phyloP scores from a whole-genome alignment of 2,113 vertebrate genomes.

The Apteryx mantelli region DNA sequence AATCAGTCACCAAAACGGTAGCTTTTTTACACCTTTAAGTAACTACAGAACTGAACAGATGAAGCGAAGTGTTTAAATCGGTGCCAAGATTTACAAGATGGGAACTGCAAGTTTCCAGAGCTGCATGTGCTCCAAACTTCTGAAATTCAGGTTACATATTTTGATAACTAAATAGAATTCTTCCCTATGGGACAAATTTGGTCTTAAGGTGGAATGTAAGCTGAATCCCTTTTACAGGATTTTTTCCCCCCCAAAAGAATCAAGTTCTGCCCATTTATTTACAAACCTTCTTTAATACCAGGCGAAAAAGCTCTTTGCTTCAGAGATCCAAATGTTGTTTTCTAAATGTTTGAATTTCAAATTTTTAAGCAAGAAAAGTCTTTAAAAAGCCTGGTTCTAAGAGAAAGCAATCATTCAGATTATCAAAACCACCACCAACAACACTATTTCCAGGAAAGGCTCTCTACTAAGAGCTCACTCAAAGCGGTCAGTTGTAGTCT shows the following conservation, averaged over 20 bases:
- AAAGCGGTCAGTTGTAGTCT: neutral
- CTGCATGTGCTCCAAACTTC: neutral
- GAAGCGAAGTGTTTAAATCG: neutral
- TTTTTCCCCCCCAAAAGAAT: neutral
- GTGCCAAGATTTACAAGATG: neutral
- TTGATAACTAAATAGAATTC: neutral
- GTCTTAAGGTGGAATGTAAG: fast-evolving
- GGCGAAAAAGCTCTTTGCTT: neutral
- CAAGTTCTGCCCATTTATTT: neutral
- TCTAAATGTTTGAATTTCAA: neutral
- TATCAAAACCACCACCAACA: neutral
- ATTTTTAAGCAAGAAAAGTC: neutral
- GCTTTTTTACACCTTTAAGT: neutral
- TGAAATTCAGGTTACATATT: neutral
- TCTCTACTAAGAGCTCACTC: neutral
- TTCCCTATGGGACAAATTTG: neutral
- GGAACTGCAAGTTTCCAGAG: conserved; percentile 21
- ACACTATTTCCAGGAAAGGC: neutral
- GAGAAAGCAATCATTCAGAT: neutral
- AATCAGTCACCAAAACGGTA: neutral
- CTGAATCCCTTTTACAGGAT: fast-evolving
- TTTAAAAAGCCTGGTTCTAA: neutral
- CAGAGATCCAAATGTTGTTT: neutral
- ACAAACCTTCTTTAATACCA: neutral
- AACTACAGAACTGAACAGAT: neutral